A percentile compares a stretch with the other conserved stretches of the same genome.
These are phyloP conservation scores for Xenopus petersii DNA, from an alignment of 2,797 vertebrate genomes.

Conservation along the genomic window DNA sequence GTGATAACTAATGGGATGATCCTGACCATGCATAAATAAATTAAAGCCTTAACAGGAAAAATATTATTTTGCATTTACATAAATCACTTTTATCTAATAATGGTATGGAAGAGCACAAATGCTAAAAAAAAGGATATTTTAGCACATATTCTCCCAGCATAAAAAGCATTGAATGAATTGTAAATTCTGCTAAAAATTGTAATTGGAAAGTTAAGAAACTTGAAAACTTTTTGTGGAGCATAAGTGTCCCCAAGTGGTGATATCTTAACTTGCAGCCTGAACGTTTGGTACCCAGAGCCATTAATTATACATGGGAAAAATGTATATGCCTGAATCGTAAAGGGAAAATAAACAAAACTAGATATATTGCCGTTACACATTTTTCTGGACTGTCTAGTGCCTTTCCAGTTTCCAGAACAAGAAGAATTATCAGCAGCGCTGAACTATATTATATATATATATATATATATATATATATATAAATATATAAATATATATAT, in stretches of 20 bases:
- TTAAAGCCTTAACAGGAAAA: slow-evolving; percentile 54
- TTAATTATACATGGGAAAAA: too few relatives aligned
- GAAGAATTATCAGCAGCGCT: too few relatives aligned
- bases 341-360: too few relatives aligned
- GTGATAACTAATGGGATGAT: slow-evolving; percentile 64
- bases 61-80: slow-evolving; percentile 53
- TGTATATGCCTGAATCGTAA: too few relatives aligned
- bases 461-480: too few relatives aligned
- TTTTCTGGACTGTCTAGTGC: too few relatives aligned
- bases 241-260: slow-evolving; percentile 9
- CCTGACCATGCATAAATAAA: slow-evolving; percentile 65
- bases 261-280: not conserved
- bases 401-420: too few relatives aligned
- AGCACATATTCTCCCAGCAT: slow-evolving; percentile 2
- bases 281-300: too few relatives aligned
- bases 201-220: not conserved
- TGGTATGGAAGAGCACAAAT: slow-evolving; percentile 30
- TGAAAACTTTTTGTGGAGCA: not conserved
- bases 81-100: slow-evolving; percentile 41
- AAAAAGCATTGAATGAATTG: not conserved
- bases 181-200: not conserved
- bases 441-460: too few relatives aligned
- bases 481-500: too few relatives aligned
- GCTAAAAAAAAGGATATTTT: slow-evolving; percentile 21
- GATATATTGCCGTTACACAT: too few relatives aligned